Percentiles rank a stretch among this genome's conserved stretches.
Evolutionary conservation across 2,888 invertebrate species (phyloP).

Genomic region (Pterostichus niger): DNA sequence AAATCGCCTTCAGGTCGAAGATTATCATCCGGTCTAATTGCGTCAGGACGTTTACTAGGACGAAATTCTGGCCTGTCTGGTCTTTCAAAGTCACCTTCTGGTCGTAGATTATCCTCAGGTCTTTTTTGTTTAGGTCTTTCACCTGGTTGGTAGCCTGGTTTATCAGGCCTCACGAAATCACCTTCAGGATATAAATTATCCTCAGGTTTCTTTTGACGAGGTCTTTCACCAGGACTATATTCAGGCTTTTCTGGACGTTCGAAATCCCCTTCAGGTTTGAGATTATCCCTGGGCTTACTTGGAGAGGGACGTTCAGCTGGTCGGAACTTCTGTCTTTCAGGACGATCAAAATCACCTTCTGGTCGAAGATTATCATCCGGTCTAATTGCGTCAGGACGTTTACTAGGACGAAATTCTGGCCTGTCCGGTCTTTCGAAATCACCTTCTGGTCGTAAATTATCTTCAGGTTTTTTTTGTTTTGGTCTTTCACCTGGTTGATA

Average conservation of each 20-base stretch:
- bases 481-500: too few species aligned
- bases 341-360: constrained; percentile 80
- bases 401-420: constrained; percentile 72
- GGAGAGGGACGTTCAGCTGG: constrained; percentile 76
- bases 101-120: constrained; percentile 77
- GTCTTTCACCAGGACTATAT: constrained; percentile 77
- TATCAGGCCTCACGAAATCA: constrained; percentile 77
- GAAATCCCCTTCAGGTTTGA: constrained; percentile 78
- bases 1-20: constrained; percentile 79
- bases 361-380: constrained; percentile 78
- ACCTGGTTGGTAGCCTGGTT: constrained; percentile 71
- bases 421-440: constrained; percentile 77
- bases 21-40: constrained; percentile 74
- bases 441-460: constrained; percentile 74
- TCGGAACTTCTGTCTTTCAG: constrained; percentile 73
- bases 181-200: constrained; percentile 80
- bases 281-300: constrained; percentile 80
- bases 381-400: constrained; percentile 74
- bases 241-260: constrained; percentile 76
- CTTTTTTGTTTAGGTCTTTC: constrained; percentile 76
- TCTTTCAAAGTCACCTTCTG: constrained; percentile 76
- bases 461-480: too few species aligned
- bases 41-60: constrained; percentile 74
- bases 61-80: constrained; percentile 73
- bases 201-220: constrained; percentile 75